Conservation (phyloP, 2,797 vertebrate species). For the Platyrinchus mystaceus region DNA sequence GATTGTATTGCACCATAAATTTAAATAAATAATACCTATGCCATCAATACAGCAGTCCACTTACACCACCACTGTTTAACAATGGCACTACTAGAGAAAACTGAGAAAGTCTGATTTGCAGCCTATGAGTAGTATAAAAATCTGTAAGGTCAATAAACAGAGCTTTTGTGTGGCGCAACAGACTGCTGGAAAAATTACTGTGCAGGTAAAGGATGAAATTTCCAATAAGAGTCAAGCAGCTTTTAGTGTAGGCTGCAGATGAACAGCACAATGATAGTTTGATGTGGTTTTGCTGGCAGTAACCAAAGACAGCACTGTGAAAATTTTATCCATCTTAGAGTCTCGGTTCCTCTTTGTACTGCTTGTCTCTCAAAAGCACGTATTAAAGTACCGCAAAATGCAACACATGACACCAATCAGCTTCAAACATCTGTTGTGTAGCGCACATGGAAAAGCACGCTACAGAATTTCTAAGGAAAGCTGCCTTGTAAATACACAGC, state of each 20-base stretch:
- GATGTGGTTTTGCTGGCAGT: conserved; percentile 1
- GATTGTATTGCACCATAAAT: not conserved
- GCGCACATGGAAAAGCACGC: conserved; percentile 57
- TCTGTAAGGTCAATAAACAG: not conserved
- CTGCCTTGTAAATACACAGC: conserved; percentile 49
- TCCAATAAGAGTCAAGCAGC: not conserved
- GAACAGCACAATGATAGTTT: not conserved
- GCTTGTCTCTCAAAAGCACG: conserved; percentile 40
- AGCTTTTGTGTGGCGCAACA: not conserved
- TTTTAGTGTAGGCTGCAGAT: not conserved
- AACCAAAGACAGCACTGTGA: not conserved
- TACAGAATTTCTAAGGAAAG: conserved; percentile 63
- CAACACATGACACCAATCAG: conserved; percentile 50
- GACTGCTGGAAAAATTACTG: not conserved
- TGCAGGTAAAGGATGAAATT: not conserved
- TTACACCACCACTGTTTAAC: not conserved
- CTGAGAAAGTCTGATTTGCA: not conserved
- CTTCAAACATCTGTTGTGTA: conserved; percentile 72
- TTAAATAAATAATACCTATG: not conserved
- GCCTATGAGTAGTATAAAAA: not conserved
- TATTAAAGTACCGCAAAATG: conserved; percentile 51
- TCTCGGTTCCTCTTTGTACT: not conserved
- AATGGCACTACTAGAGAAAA: not conserved
- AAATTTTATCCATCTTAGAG: not conserved
- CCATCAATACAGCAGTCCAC: not conserved